Evolutionary conservation across 35 echinoderm and acorn worm species (phyloP).

Genomic region (Heliocidaris erythrogramma): DNA sequence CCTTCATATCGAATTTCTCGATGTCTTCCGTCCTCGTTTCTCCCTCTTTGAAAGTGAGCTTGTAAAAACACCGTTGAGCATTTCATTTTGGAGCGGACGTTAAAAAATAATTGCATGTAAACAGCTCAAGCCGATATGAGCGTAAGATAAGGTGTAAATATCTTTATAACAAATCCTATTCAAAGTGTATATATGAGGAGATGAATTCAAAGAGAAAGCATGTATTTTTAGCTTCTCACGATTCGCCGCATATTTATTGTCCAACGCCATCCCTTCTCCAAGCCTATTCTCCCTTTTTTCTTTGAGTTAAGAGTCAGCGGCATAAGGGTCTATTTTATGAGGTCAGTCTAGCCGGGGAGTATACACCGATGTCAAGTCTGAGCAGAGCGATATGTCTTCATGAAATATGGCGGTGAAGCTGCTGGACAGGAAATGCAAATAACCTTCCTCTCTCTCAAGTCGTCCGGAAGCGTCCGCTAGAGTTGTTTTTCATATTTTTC

Average conservation of each 20-base stretch:
- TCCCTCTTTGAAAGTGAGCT: not conserved
- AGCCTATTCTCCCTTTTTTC: not conserved
- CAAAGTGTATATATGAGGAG: not conserved
- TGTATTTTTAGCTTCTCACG: not conserved
- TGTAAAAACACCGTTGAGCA: not conserved
- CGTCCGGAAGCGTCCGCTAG: not conserved
- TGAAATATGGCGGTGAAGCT: not conserved
- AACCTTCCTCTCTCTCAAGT: not conserved
- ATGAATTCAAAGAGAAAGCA: not conserved
- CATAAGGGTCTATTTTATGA: not conserved
- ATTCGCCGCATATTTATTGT: not conserved
- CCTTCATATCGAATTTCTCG: not conserved
- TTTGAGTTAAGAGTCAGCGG: not conserved
- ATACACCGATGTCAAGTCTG: not conserved
- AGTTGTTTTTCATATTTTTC: not conserved
- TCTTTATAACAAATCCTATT: not conserved
- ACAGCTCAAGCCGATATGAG: not conserved
- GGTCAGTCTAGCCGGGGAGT: not conserved
- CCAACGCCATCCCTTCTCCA: not conserved
- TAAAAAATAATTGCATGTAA: not conserved
- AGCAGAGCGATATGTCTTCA: not conserved
- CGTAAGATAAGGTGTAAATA: not conserved
- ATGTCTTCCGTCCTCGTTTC: not conserved
- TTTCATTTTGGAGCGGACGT: not conserved
- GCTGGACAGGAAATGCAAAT: not conserved